Evolutionary conservation across 2,113 vertebrate species (phyloP), one percentile per base, ranked within the genome.

Genomic region (Geococcyx californianus): DNA sequence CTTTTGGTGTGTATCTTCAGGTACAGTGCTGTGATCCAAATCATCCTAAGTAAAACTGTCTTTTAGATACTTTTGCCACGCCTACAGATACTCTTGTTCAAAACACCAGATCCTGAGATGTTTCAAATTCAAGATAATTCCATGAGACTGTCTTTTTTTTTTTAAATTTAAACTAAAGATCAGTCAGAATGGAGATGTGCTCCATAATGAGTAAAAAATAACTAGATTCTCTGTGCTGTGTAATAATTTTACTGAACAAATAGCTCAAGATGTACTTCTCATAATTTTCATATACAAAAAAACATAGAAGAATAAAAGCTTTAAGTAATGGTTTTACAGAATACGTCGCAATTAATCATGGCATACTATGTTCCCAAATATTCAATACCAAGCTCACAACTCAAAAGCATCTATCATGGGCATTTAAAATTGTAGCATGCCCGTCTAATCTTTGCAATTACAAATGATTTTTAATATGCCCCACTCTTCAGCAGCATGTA

Each of bases 251-350:
- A 96, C 93, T 95, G 75, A 93, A 95, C 87, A 97, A 96, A 96
- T 45, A 94, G 77, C 45, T 93, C 70, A 69, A 87, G 49, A 78
- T 56, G 56, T 84, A 77, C 21, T 94, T 95, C 83, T 91, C 60
- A 82, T 87, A 64, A 21, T 83, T 95, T 93, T 95, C 85, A 94
- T 94, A 92, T 94, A 96, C 68, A 97, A 96, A 97, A 47, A 95
- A 2, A 29, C 56, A 94, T 93, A 97, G 83, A 97, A 96, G 94
- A 97, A 97, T 97, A 97, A 96, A n/a, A 97, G 63, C 83, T 96
- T 97, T 96, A 93, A 91, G 76, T 90, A 90, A 91, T 36, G 19
- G 56, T 89, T 96, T 95, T 96, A 97, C 94, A 97, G 80, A 92
- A 40, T 58, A 90, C 2, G 15, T 93, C 80, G 89, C 82, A 90